Evolutionary conservation across 1,140 invertebrate genomes (phyloP).

Genomic region (Drosophila carrolli): DNA sequence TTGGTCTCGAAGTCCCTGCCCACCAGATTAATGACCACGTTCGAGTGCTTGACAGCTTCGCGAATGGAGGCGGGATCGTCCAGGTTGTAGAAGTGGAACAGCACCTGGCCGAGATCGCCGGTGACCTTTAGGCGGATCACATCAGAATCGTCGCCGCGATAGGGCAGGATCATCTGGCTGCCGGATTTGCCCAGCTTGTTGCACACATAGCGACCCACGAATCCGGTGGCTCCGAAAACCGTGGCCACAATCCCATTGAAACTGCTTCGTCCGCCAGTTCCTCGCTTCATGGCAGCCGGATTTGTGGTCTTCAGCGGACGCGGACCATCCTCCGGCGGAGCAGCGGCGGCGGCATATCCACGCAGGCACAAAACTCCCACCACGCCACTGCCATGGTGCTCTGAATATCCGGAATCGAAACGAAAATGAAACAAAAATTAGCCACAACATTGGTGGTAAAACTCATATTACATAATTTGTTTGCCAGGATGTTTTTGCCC

Average conservation of each 20-base stretch:
- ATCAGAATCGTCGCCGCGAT: conserved; percentile 94
- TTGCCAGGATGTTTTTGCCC: conserved; percentile 1
- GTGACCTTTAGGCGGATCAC: conserved; percentile 91
- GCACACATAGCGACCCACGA: conserved; percentile 93
- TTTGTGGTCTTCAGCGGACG: conserved; percentile 84
- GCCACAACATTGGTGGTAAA: conserved; percentile 30
- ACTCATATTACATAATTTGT: conserved; percentile 69
- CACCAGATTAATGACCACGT: conserved; percentile 98
- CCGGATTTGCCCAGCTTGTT: conserved; percentile 95
- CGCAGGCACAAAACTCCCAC: conserved; percentile 75
- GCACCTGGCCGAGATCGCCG: conserved; percentile 98
- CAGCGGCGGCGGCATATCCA: conserved; percentile 57
- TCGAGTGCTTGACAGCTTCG: conserved; percentile 96
- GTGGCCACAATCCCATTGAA: conserved; percentile 99
- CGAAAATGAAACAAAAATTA: conserved; percentile 7
- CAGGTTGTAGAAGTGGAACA: conserved; percentile 94
- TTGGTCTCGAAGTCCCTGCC: conserved; percentile 96
- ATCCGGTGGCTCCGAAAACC: conserved; percentile 97
- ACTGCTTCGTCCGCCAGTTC: conserved; percentile 96
- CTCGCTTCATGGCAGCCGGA: conserved; percentile 90
- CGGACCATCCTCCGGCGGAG: conserved; percentile 67
- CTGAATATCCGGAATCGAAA: conserved; percentile 27
- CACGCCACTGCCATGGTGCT: conserved; percentile 75
- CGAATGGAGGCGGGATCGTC: conserved; percentile 95
- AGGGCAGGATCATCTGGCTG: conserved; percentile 95